Conservation (phyloP, 2,797 vertebrate genomes). For the Spheniscus humboldti region DNA sequence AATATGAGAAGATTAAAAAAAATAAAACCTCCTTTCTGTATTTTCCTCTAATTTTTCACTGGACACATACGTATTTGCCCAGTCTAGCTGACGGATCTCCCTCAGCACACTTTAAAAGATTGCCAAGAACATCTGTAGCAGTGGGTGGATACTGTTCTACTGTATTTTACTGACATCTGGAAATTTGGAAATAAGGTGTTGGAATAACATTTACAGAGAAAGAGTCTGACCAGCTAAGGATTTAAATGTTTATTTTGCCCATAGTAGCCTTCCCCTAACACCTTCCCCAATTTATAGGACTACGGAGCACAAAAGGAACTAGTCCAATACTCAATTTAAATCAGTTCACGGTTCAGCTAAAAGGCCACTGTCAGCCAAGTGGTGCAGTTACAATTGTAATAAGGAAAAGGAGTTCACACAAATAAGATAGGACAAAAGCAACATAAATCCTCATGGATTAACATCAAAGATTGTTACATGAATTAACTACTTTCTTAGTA, state of each 20-base stretch:
- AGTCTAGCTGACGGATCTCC: background rate
- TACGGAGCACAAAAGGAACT: background rate
- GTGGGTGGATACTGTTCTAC: background rate
- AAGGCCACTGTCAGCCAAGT: background rate
- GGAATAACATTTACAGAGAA: constrained; percentile 7
- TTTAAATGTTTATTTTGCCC: background rate
- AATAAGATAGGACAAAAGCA: background rate
- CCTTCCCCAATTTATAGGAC: background rate
- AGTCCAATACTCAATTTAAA: constrained; percentile 21
- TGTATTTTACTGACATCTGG: background rate
- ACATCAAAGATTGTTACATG: background rate
- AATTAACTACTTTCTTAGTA: background rate
- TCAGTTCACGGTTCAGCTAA: background rate
- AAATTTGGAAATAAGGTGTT: background rate
- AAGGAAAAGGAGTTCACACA: background rate
- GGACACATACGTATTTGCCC: background rate
- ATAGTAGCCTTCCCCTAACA: background rate
- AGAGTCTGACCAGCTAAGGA: background rate
- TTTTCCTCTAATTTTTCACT: background rate
- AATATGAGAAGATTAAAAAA: background rate
- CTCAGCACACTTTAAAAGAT: background rate
- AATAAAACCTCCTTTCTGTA: background rate
- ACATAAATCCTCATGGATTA: background rate
- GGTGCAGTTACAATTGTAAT: background rate
- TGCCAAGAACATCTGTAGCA: background rate